Evolutionary conservation across 1,140 invertebrate species (phyloP), one percentile per base, ranked within the genome.

Genomic region (Diachasmimorpha longicaudata): DNA sequence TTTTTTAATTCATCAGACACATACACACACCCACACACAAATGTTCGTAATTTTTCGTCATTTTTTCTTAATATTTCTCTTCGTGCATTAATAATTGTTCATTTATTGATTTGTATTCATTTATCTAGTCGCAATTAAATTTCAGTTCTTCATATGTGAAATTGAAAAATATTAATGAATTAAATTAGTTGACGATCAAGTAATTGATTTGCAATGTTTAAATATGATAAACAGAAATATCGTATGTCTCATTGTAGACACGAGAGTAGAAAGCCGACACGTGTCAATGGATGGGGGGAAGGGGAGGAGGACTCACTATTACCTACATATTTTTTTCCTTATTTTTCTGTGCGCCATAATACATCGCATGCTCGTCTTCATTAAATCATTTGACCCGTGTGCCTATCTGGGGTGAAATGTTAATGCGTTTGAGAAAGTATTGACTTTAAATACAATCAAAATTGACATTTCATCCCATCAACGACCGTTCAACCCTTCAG

Each of bases 281-380:
- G 72, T 74, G 72, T 63, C 39, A 14, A 42, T 13, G 19, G 2
- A 31, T 31, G 31, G 31, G 25, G 36, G 21, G 37, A 36, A 5
- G 2, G 8, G 42, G 39, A 42, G 16, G 42, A 23, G 25, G 16
- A 8, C 11, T 66, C 10, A 19, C 13, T 42, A 42, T 55, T 52
- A 58, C 37, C 2, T 58, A 55, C 58, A 55, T 23, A 70, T 68
- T n/a, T 70, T 25, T 23, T n/a, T 70, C 19, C 55, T 72, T n/a
- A n/a, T 82, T 67, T 77, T 84, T 86, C 87, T 87, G 88, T 88
- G 85, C 80, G 71, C 77, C 81, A 78, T 86, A 88, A 87, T 87
- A 84, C 82, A 79, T 88, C 72, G 87, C 85, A 83, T 88, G 86
- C 84, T 82, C 82, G 81, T 82, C 83, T 85, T 88, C 88, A 88